Evolutionary conservation across 2,888 invertebrate genomes (phyloP), one percentile per base, ranked within the genome.

Genomic region (Heliconius charithonia): DNA sequence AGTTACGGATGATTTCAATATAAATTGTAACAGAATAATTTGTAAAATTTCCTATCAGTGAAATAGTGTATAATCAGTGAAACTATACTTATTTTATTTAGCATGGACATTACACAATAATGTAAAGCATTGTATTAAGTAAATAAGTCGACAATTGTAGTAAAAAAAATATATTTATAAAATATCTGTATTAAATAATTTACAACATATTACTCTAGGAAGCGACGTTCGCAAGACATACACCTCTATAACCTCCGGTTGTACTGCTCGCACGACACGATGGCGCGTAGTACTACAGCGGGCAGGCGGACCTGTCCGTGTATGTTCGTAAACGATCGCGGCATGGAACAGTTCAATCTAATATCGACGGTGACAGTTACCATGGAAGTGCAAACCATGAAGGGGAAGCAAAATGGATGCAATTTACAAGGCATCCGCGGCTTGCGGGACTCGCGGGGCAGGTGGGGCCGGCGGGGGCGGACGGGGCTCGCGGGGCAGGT

Each of bases 321-420:
- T 25, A 32, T n/a, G 56, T 13, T 72, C 56, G 25, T 37, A 37
- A 74, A 74, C 41, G 63, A 63, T 63, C 62, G 63, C 41, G 27
- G 32, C 73, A 73, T 63, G 73, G 41, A 41, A 63, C 59, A 73
- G 62, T 62, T 73, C 73, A 63, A 73, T 73, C 62, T 73, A 73
- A 73, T 73, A 73, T 73, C 19, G 63, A 41, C 73, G 73, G 41
- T 73, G 63, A 73, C 72, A 76, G 76, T 78, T 70, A 66, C 75
- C 70, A 56, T 73, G 72, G 66, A 77, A 80, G 75, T 81, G 81
- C 81, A 80, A 80, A 77, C 77, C 80, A 77, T 81, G 80, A 81
- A 81, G 82, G 76, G 83, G 82, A 84, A 69, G 19, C 83, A 83
- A 84, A 86, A 86, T 85, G 82, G 82, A 85, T 85, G 85, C 85